phyloP scores from a whole-genome alignment of 2,888 invertebrate genomes.

The Sarcophaga subvicina region DNA sequence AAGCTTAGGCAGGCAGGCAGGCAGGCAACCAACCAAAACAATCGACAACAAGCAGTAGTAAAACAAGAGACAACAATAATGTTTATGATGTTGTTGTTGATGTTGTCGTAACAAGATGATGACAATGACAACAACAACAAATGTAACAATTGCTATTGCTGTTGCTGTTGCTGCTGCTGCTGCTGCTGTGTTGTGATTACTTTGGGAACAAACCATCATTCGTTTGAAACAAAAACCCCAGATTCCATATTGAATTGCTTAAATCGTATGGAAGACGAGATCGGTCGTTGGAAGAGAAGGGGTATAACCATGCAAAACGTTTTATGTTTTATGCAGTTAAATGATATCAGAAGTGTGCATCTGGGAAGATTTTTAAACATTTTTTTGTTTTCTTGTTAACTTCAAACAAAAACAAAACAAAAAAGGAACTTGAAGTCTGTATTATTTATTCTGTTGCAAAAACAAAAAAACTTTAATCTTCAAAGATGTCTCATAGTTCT shows the following conservation, averaged over 20 bases:
- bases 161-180: slow-evolving; percentile 9
- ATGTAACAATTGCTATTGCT: slow-evolving; percentile 47
- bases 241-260: slow-evolving; percentile 23
- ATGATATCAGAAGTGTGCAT: slow-evolving; percentile 72
- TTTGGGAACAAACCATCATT: slow-evolving; percentile 56
- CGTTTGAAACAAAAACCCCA: slow-evolving; percentile 11
- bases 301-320: slow-evolving; percentile 56
- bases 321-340: slow-evolving; percentile 62
- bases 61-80: slow-evolving; percentile 64
- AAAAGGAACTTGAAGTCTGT: slow-evolving; percentile 58
- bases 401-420: background rate
- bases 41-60: slow-evolving; percentile 56
- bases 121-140: slow-evolving; percentile 56
- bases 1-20: no score
- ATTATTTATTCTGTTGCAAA: slow-evolving; percentile 62
- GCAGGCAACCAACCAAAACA: slow-evolving; percentile 18
- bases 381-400: slow-evolving; percentile 34
- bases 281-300: background rate
- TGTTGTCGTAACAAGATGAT: slow-evolving; percentile 33
- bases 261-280: background rate
- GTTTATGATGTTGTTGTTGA: slow-evolving; percentile 59
- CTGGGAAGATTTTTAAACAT: slow-evolving; percentile 63
- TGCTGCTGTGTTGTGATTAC: slow-evolving; percentile 47
- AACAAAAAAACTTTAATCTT: background rate
- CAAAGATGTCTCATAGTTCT: background rate